These are phyloP conservation scores for Dexiosoma caninum DNA, from an alignment of 2,888 invertebrate genomes.

Conservation along the genomic window DNA sequence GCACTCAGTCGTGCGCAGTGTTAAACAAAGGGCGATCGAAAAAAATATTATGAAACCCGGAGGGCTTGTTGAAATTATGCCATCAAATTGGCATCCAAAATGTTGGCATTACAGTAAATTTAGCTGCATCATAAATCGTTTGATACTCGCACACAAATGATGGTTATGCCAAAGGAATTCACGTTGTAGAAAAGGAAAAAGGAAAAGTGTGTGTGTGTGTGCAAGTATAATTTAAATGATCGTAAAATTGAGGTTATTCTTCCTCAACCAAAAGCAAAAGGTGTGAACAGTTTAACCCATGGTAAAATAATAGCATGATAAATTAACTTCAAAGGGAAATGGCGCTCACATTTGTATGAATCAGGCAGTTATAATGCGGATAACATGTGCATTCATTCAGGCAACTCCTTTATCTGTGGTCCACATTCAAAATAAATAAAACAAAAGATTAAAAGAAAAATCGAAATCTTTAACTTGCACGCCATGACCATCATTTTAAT, in stretches of 20 bases:
- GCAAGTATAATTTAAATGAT: constrained; percentile 33
- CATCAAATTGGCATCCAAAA: constrained; percentile 77
- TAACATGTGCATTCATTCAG: too few relatives aligned
- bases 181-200: not conserved
- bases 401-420: too few relatives aligned
- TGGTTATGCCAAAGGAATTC: not conserved
- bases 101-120: constrained; percentile 63
- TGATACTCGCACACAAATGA: constrained; percentile 29
- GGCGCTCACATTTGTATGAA: not conserved
- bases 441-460: too few relatives aligned
- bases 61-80: constrained; percentile 77
- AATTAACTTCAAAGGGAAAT: constrained; percentile 33
- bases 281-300: constrained; percentile 57
- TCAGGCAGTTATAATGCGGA: too few relatives aligned
- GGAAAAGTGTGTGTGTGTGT: not conserved
- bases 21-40: constrained; percentile 33
- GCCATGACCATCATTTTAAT: too few relatives aligned
- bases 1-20: not conserved
- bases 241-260: constrained; percentile 48
- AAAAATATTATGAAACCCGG: constrained; percentile 73
- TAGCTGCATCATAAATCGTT: constrained; percentile 51
- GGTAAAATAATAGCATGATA: constrained; percentile 29
- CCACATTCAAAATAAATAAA: too few relatives aligned
- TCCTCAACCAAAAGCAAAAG: constrained; percentile 18
- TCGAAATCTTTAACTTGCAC: too few relatives aligned